phyloP scores from a whole-genome alignment of 2,888 invertebrate genomes.

The Taphrorychus bicolor region DNA sequence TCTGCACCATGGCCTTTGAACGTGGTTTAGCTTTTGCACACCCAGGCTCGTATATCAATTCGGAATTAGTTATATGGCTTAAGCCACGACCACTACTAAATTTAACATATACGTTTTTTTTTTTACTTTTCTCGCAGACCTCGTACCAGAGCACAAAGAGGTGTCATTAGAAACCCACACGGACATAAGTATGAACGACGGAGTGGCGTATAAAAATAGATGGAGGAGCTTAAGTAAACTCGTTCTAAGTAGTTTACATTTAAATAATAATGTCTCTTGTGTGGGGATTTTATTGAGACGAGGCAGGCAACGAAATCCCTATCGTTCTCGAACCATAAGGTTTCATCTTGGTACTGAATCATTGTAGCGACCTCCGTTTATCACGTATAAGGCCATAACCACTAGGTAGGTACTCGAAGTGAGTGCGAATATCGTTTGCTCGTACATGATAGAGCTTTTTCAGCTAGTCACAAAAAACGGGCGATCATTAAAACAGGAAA shows the following conservation, averaged over 20 bases:
- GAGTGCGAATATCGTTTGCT: not conserved
- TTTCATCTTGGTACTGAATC: not conserved
- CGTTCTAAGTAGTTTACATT: slow-evolving; percentile 16
- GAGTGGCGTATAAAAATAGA: slow-evolving; percentile 23
- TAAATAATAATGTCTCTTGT: slow-evolving; percentile 32
- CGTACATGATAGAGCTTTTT: not conserved
- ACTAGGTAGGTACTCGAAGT: not conserved
- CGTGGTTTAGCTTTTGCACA: not conserved
- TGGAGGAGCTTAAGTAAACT: slow-evolving; percentile 13
- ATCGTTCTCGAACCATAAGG: not conserved
- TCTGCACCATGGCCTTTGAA: slow-evolving; percentile 9
- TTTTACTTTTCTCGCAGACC: not conserved
- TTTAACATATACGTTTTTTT: not conserved
- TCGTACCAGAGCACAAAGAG: not conserved
- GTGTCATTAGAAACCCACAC: slow-evolving; percentile 27
- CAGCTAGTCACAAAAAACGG: not conserved
- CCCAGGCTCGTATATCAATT: slow-evolving; percentile 14
- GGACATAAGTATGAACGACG: slow-evolving; percentile 10
- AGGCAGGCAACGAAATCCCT: slow-evolving; percentile 11
- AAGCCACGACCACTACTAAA: not conserved
- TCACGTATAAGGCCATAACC: not conserved
- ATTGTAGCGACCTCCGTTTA: not conserved
- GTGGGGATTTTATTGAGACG: slow-evolving; percentile 15
- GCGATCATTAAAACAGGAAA: slow-evolving; percentile 2
- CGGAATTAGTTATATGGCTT: not conserved